Conservation (phyloP, 2,113 vertebrate genomes). For the Limnothrissa miodon region DNA sequence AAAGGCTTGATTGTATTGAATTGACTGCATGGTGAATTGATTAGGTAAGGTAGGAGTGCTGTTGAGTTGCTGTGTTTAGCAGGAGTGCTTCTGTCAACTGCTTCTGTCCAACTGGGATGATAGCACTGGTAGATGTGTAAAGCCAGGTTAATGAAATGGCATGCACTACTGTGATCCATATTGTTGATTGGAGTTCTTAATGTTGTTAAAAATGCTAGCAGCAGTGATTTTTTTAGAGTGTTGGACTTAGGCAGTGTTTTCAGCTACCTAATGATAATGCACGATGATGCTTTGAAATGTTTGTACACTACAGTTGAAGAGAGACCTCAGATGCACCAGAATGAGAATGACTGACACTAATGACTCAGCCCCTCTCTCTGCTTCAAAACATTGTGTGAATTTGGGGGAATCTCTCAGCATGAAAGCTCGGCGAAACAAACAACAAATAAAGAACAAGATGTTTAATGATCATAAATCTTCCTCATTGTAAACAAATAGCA, state of each 20-base stretch:
- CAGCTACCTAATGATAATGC: not conserved
- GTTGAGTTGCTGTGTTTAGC: not conserved
- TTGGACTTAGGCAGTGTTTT: not conserved
- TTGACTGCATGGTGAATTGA: no score
- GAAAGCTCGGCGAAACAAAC: not conserved
- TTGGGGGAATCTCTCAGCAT: no score
- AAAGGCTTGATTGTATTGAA: no score
- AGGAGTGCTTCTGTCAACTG: not conserved
- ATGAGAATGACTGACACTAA: not conserved
- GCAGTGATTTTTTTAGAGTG: not conserved
- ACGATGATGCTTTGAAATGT: not conserved
- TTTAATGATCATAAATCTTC: not conserved
- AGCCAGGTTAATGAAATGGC: not conserved
- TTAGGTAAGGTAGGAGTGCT: not conserved
- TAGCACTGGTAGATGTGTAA: not conserved
- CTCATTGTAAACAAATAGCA: not conserved
- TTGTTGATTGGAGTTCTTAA: not conserved
- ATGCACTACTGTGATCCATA: not conserved
- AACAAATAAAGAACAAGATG: not conserved
- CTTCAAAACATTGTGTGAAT: not conserved
- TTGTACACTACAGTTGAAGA: not conserved
- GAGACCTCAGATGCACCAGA: not conserved
- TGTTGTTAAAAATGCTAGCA: not conserved
- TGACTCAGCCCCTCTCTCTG: no score
- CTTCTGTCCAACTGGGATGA: not conserved